Base-by-base conservation (phyloP, 2,113 vertebrate species). In the Embiotoca jacksoni region DNA sequence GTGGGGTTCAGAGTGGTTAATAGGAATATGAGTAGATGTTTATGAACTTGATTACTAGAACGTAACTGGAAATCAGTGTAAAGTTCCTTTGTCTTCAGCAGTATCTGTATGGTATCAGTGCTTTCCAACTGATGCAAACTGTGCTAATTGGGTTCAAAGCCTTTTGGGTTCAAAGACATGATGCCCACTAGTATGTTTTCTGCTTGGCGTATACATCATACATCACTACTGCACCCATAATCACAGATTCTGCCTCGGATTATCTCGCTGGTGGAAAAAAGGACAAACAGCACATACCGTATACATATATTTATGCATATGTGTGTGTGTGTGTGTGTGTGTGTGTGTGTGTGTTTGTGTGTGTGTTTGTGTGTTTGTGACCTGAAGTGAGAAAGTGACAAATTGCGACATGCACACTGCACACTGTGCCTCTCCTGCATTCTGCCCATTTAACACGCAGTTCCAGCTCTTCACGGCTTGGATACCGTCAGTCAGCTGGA, bases 401-500 rank as follows among this genome's bases (percentile, higher is more conserved):
- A 54, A 76, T 49, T 82, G 4, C 55, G 64, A 70, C 52, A 10
- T 10, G 36, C 61, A 36, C 56, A n/a, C 44, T 39, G 33, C 55
- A 67, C 39, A 41, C 59, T 1, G 61, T 11, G 71, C 35, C 49
- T 56, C 33, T 50, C 57, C 60, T 65, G 6, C 68, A 69, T 82
- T 80, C 62, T 75, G 63, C 61, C 77, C 72, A 72, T 90, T 84
- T 82, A 89, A 85, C 83, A 85, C 64, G 3, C 46, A 2, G 75
- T 69, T 73, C 79, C 59, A 36, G 10, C 0, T 50, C 81, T 80
- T 88, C 72, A 13, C 65, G 1, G 81, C 84, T 81, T 55, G 11
- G 78, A 79, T 79, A 63, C 86, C 80, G 88, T 86, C 90, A 88
- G 72, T 92, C 89, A 85, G 75, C 75, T 66, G 63, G 78, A 85